Evolutionary conservation across 2,113 vertebrate species (phyloP).

Genomic region (Cathartes aura): DNA sequence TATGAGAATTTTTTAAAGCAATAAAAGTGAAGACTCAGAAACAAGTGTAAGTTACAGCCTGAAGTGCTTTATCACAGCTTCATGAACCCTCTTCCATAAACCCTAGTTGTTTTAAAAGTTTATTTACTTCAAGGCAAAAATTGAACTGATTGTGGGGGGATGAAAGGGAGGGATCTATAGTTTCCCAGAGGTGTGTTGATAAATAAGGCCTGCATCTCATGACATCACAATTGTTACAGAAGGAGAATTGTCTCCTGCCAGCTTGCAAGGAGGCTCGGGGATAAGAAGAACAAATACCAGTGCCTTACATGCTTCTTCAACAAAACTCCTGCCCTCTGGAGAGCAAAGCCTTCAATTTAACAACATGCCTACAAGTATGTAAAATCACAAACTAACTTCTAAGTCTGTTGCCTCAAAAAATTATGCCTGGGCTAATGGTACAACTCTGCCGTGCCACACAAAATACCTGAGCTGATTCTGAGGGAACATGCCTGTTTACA

Average conservation of each 20-base stretch:
- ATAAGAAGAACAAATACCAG: not conserved
- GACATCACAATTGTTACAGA: not conserved
- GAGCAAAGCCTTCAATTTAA: not conserved
- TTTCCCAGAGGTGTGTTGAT: not conserved
- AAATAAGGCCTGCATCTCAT: not conserved
- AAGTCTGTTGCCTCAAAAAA: not conserved
- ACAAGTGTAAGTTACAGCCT: constrained; percentile 64
- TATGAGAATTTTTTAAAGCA: constrained; percentile 38
- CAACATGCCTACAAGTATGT: not conserved
- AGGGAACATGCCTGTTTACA: not conserved
- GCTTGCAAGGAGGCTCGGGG: not conserved
- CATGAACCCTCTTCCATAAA: constrained; percentile 50
- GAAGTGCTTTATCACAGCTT: constrained; percentile 64
- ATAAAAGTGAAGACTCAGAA: constrained; percentile 56
- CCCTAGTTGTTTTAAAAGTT: constrained; percentile 6
- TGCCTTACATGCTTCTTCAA: not conserved
- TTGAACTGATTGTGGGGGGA: not conserved
- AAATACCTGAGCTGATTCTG: not conserved
- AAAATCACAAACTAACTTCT: not conserved
- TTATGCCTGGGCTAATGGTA: not conserved
- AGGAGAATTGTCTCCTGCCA: not conserved
- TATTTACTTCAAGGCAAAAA: constrained; percentile 34
- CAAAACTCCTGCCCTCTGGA: not conserved
- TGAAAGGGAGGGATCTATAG: not conserved
- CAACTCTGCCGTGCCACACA: not conserved